Conservation (phyloP, 2,797 vertebrate species). For the Masticophis lateralis region DNA sequence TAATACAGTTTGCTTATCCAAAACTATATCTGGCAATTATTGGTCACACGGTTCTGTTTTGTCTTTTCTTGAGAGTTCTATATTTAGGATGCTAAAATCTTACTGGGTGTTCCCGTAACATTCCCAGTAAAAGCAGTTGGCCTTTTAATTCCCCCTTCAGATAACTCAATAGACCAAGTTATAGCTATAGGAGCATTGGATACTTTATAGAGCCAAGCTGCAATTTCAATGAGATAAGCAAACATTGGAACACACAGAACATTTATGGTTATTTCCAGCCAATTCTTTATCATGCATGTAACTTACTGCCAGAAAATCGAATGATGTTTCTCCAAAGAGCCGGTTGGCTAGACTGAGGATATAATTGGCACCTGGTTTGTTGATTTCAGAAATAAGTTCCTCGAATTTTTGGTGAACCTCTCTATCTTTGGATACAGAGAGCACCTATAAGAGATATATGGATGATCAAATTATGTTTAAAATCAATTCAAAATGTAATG, state of each 20-base stretch:
- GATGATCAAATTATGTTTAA: background rate
- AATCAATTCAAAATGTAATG: background rate
- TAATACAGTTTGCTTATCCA: background rate
- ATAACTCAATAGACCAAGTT: background rate
- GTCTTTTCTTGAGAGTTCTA: background rate
- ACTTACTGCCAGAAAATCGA: conserved; percentile 80
- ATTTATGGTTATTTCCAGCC: background rate
- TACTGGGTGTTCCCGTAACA: background rate
- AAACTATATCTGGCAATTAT: background rate
- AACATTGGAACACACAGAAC: background rate
- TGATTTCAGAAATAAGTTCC: conserved; percentile 74
- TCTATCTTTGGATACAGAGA: conserved; percentile 49
- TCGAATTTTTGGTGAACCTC: conserved; percentile 66
- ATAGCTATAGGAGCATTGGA: no score
- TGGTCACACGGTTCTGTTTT: background rate
- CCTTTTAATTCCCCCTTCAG: background rate
- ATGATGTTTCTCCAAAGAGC: conserved; percentile 84
- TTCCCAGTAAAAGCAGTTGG: background rate
- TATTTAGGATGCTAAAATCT: background rate
- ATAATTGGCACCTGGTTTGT: conserved; percentile 72
- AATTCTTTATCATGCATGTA: background rate
- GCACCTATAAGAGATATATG: conserved; percentile 53
- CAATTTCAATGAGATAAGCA: background rate
- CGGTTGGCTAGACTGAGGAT: conserved; percentile 81
- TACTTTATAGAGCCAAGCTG: background rate